phyloP scores from a whole-genome alignment of 2,113 vertebrate species.

The Gambusia holbrooki region DNA sequence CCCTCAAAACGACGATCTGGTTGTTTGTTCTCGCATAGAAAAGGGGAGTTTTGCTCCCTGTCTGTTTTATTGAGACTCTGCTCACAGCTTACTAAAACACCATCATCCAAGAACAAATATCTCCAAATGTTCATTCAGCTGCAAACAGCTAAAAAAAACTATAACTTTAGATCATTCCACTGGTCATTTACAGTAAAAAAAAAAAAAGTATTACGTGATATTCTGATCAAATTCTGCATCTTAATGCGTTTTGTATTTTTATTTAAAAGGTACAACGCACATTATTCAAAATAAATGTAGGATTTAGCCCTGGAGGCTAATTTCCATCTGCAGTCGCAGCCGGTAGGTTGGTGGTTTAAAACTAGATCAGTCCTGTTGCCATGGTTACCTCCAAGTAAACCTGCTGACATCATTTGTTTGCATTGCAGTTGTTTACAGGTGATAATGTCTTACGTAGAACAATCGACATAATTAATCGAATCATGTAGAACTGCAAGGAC shows the following conservation, averaged over 20 bases:
- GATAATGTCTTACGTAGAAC: too few relatives aligned
- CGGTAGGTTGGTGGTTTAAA: too few relatives aligned
- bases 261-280: neutral
- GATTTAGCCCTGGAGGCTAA: neutral
- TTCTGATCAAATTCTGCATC: too few relatives aligned
- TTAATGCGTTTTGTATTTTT: neutral
- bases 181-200: neutral
- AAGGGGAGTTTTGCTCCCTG: constrained; percentile 5
- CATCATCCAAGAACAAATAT: constrained; percentile 25
- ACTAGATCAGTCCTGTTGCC: too few relatives aligned
- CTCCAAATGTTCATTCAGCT: neutral
- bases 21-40: neutral
- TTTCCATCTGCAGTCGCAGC: neutral
- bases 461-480: too few relatives aligned
- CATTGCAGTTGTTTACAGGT: too few relatives aligned
- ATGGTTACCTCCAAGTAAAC: too few relatives aligned
- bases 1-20: neutral
- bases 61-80: constrained; percentile 42
- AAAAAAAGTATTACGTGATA: too few relatives aligned
- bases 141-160: constrained; percentile 2
- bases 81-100: constrained; percentile 32
- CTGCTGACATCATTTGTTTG: too few relatives aligned
- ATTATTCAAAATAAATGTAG: neutral
- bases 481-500: too few relatives aligned
- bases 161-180: neutral